Conservation (phyloP, 2,888 invertebrate species). For the Chrysolina haemoptera region DNA sequence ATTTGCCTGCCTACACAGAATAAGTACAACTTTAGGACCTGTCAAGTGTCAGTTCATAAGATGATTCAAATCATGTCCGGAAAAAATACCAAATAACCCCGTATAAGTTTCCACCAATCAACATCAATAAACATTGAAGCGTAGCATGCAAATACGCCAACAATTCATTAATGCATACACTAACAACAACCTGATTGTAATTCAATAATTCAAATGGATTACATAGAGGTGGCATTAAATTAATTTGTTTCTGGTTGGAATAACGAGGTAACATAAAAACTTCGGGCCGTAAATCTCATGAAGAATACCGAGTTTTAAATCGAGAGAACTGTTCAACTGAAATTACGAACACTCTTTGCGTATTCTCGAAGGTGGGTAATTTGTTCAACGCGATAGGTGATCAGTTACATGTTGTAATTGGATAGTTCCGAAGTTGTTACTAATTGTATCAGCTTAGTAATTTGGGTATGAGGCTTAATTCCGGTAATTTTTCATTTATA, state of each 20-base stretch:
- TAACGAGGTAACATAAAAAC: neutral
- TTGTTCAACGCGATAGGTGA: neutral
- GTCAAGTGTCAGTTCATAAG: too few species aligned
- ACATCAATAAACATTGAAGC: neutral
- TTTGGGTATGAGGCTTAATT: neutral
- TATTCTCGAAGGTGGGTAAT: neutral
- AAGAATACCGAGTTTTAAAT: constrained; percentile 9
- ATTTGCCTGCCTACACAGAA: too few species aligned
- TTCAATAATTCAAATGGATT: constrained; percentile 13
- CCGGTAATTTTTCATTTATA: too few species aligned
- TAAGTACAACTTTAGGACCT: too few species aligned
- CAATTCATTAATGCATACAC: neutral
- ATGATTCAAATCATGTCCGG: too few species aligned
- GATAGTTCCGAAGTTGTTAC: constrained; percentile 2
- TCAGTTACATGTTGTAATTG: neutral
- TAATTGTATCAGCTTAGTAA: neutral
- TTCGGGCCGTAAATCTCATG: neutral
- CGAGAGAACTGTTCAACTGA: neutral
- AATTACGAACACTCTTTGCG: constrained; percentile 18
- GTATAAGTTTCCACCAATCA: neutral
- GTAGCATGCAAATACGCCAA: neutral
- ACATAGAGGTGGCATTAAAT: neutral
- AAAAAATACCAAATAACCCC: neutral
- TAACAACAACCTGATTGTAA: neutral
- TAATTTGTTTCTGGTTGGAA: neutral